Evolutionary conservation across 2,888 invertebrate species (phyloP), one percentile per base, ranked within the genome.

Genomic region (Cylloceria caligata): DNA sequence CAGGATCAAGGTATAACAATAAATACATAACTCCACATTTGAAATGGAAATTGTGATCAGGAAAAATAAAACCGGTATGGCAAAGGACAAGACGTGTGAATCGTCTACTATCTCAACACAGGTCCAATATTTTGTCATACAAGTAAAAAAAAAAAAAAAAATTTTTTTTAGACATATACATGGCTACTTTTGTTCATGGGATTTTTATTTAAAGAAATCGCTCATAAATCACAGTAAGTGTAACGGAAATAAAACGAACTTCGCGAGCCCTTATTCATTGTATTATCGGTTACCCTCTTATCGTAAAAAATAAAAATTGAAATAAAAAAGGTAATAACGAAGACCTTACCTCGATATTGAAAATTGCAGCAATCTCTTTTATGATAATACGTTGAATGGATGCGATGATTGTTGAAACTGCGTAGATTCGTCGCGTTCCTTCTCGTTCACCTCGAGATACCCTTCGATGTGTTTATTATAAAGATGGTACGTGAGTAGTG

Each of bases 281-380:
- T 9, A 36, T 36, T 36, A 1, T 36, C 11, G 1, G 36, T 3
- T 11, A 42, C 4, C 42, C 13, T 42, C 11, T 42, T 13, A 42
- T n/a, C 1, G 13, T 13, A 16, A 19, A n/a, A 19, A 11, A 19
- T 36, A 9, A 16, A 34, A 9, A 34, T 27, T 57, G 19, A 9
- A 30, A 34, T 6, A 62, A 39, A 62, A 13, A 19, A 4, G 19
- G 7, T 16, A 52, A 5, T 24, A 71, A n/a, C 7, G 6, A 7
- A 39, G 4, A 27, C 7, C 13, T 60, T 49, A 72, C 72, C 72
- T 72, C 72, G 47, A n/a, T 36, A 30, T 72, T 27, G 36, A 72
- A 72, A 49, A 62, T 62, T 24, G 21, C 62, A 34, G 47, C 9
- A 30, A 62, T 60, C 45, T 69, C 71, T 21, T 72, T 60, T 7